phyloP scores from a whole-genome alignment of 2,113 vertebrate genomes.

The Podocnemis expansa region DNA sequence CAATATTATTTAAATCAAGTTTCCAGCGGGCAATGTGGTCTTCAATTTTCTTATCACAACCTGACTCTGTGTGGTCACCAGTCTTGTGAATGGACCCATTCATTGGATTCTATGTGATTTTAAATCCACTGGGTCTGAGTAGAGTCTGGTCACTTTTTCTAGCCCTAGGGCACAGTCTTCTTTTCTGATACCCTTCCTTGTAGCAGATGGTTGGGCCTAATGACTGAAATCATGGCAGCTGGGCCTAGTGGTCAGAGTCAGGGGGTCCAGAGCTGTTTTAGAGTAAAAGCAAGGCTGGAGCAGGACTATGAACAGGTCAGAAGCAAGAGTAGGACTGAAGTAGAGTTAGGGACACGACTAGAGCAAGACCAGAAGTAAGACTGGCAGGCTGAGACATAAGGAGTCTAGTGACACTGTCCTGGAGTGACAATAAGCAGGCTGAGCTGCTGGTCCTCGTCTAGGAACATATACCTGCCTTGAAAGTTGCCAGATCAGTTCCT shows the following conservation, averaged over 20 bases:
- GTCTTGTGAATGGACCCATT: neutral
- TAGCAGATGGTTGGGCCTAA: too few relatives aligned
- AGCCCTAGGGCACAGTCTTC: neutral
- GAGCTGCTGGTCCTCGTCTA: too few relatives aligned
- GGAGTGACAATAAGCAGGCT: too few relatives aligned
- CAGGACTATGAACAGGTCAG: too few relatives aligned
- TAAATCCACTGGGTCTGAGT: neutral
- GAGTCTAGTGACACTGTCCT: neutral
- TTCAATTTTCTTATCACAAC: neutral
- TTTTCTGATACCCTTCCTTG: neutral
- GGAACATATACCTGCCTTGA: too few relatives aligned
- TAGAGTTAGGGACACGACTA: neutral
- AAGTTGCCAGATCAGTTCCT: too few relatives aligned
- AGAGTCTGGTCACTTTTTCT: neutral
- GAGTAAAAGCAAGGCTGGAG: neutral
- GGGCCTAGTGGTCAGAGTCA: neutral
- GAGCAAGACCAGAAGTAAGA: too few relatives aligned
- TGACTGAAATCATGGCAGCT: too few relatives aligned
- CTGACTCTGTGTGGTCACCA: neutral
- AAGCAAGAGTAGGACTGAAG: too few relatives aligned
- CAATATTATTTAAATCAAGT: neutral
- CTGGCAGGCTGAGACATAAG: too few relatives aligned
- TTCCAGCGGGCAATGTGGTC: neutral
- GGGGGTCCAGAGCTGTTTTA: neutral
- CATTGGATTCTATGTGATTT: neutral